Evolutionary conservation across 2,797 vertebrate species (phyloP), one percentile per base, ranked within the genome.

Genomic region (Cossypha polioptera): DNA sequence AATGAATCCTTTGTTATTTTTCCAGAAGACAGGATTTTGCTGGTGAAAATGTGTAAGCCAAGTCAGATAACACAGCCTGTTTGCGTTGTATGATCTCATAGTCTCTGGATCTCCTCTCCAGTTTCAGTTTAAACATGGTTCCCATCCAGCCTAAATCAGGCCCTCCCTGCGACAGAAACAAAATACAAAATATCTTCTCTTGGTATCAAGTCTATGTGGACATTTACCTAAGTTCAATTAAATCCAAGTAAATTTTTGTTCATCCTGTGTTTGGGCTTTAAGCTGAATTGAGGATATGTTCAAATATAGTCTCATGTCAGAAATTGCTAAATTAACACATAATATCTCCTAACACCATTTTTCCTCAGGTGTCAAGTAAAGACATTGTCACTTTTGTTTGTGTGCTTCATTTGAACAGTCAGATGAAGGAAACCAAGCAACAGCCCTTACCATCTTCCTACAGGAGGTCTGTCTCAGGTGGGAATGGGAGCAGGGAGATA

Each of bases 11-110:
- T 31, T 11, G 10, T 48, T 48, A 29, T 33, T 79, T 89, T 69
- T 61, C 31, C 24, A 82, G 26, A 87, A 59, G 20, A 53, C 13
- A 33, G 2, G 7, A 31, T 71, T 88, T 79, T 75, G 5, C 8
- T 42, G 10, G 16, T 89, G 36, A 43, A 89, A 87, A 71, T 0
- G 0, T 31, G 13, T 9, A 55, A 66, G 8, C 5, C 7, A 25
- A 10, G 3, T 43, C 61, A 74, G 48, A n/a, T 1, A 28, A 31
- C 16, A 15, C 7, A 31, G 24, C 7, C 16, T 55, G 31, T 35
- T 25, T 5, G 19, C 42, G 25, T 14, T 74, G n/a, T n/a, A 10
- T 15, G 28, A n/a, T 42, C n/a, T 74, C 19, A 54, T 3, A 40
- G 15, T 29, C 19, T 78, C 16, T 31, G 16, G 11, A 53, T 71